Conservation (phyloP, 2,113 vertebrate genomes). For the Bubalus kerabau region DNA sequence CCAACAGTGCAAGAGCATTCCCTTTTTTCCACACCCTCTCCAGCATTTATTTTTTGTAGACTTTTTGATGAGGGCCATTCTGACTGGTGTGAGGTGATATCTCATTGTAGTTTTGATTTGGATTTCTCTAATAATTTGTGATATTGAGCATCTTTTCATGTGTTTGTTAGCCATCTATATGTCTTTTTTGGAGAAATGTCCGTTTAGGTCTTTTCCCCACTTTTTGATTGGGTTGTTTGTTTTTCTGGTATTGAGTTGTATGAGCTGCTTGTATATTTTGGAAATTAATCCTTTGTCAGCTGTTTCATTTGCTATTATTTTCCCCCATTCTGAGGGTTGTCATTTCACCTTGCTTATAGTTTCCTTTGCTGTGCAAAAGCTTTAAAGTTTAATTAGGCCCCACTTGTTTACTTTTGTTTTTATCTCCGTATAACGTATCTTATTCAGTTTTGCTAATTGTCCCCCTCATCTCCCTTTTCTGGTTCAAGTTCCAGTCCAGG, state of each 20-base stretch:
- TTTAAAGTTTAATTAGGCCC: not conserved
- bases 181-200: not conserved
- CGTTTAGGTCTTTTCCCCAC: not conserved
- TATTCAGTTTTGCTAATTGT: not conserved
- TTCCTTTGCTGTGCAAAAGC: not conserved
- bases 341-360: not conserved
- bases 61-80: not conserved
- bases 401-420: not conserved
- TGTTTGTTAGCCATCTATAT: not conserved
- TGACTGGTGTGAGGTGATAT: not conserved
- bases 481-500: not conserved
- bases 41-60: not conserved
- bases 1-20: not conserved
- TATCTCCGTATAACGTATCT: accelerated
- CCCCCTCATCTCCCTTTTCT: not conserved
- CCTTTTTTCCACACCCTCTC: not conserved
- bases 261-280: not conserved
- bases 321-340: not conserved
- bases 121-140: not conserved
- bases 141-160: not conserved
- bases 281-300: not conserved
- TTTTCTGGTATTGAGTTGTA: not conserved
- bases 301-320: not conserved
- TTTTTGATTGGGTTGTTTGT: not conserved
- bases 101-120: not conserved